Evolutionary conservation across 2,888 invertebrate species (phyloP), one percentile per base, ranked within the genome.

Genomic region (Zygogramma bicolorata): DNA sequence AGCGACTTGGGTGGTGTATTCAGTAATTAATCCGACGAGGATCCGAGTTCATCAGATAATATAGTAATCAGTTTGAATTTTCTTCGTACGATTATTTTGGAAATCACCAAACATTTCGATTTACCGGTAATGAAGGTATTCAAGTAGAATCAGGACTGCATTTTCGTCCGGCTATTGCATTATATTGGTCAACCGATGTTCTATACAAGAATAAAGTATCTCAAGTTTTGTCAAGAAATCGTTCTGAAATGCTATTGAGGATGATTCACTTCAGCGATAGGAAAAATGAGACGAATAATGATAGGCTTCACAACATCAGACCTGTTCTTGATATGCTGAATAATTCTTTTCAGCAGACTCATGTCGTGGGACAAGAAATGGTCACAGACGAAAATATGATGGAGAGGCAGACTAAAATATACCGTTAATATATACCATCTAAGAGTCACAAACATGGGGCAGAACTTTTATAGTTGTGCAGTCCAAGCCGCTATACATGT

Each of bases 71-170:
- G 18, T 49, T 49, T 10, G 18, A 49, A 22, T 49, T 49, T 18
- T 13, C 93, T 95, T n/a, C 89, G 90, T 18, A 49, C 65, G 29
- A 65, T 10, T 46, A 49, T 46, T 65, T 27, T 49, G 18, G 29
- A 65, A 65, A 49, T 65, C 46, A 65, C 27, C 65, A 49, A 65
- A 65, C 49, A 49, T 49, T 49, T 22, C 49, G 15, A 61, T 61
- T 61, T 61, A 61, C 34, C 2, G 29, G 60, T 34, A 61, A 61
- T 31, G 60, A 31, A 61, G 60, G 34, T 61, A 61, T 31, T 61
- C 60, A 61, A 61, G 60, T 61, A 61, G 60, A 61, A 34, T 61
- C 34, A 61, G 34, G 60, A 60, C 31, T 60, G 31, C 15, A 31
- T 60, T 34, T 10, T 60, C 38, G 20, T 60, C 60, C 13, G 38